phyloP scores from a whole-genome alignment of 2,888 invertebrate genomes.

The Protophormia terraenovae region DNA sequence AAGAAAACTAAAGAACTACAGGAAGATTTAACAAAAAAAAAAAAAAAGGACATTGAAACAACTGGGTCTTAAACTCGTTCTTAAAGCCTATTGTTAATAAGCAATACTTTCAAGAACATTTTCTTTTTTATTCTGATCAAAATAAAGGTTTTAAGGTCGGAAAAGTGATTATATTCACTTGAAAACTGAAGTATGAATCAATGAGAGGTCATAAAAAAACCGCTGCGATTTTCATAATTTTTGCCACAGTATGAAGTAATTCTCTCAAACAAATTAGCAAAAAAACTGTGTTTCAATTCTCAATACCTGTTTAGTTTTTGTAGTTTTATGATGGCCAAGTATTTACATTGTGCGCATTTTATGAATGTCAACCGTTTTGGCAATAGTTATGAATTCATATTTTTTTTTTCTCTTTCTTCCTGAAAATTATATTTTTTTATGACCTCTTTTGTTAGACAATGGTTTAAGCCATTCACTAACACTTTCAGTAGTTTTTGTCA shows the following conservation, averaged over 20 bases:
- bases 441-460: not conserved
- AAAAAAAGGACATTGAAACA: not conserved
- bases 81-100: not conserved
- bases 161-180: constrained; percentile 45
- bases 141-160: constrained; percentile 55
- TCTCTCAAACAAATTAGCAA: not conserved
- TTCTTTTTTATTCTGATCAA: not conserved
- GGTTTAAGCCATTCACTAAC: constrained; percentile 61
- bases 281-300: not conserved
- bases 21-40: not conserved
- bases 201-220: constrained; percentile 21
- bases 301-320: not conserved
- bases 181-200: not conserved
- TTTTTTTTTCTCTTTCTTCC: constrained; percentile 1
- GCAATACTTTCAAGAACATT: not conserved
- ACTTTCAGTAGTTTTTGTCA: constrained; percentile 64
- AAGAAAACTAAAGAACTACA: constrained; percentile 20
- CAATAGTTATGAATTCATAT: not conserved
- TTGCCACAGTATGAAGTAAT: constrained; percentile 42
- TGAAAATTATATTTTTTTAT: constrained; percentile 28
- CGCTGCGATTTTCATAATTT: constrained; percentile 50
- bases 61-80: constrained; percentile 25
- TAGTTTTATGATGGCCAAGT: not conserved
- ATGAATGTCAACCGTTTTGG: not conserved
- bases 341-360: not conserved